Conservation (phyloP, 1,140 invertebrate species). For the Drosophila grimshawi region DNA sequence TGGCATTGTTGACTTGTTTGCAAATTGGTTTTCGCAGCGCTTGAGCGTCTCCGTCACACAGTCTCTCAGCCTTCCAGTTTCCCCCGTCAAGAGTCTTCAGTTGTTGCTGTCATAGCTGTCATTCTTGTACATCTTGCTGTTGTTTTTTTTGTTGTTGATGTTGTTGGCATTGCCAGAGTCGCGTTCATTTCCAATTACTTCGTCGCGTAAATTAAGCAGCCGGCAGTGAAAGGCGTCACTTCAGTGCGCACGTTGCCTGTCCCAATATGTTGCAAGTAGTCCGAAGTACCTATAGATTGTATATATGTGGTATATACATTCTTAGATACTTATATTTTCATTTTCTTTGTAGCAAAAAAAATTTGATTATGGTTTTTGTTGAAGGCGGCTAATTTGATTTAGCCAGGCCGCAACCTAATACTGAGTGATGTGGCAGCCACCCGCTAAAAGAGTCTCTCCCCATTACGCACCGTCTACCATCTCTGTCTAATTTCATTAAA, state of each 20-base stretch:
- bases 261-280: slow-evolving; percentile 21
- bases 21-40: slow-evolving; percentile 75
- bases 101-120: slow-evolving; percentile 37
- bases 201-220: slow-evolving; percentile 72
- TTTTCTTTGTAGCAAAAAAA: slow-evolving; percentile 68
- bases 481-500: slow-evolving; percentile 73
- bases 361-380: slow-evolving; percentile 81
- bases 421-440: slow-evolving; percentile 71
- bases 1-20: slow-evolving; percentile 77
- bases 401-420: slow-evolving; percentile 58
- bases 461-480: slow-evolving; percentile 9
- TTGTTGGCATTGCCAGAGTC: slow-evolving; percentile 45
- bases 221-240: slow-evolving; percentile 40
- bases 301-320: slow-evolving; percentile 20
- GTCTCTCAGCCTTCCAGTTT: background rate
- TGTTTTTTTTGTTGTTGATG: slow-evolving; percentile 28
- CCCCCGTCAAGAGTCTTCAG: background rate
- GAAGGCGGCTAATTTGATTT: slow-evolving; percentile 78
- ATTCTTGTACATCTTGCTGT: slow-evolving; percentile 30
- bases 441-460: background rate
- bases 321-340: slow-evolving; percentile 55
- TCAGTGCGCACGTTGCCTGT: slow-evolving; percentile 39
- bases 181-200: slow-evolving; percentile 74
- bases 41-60: slow-evolving; percentile 41
- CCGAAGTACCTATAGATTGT: slow-evolving; percentile 13